A percentile compares a stretch with the other conserved stretches of the same genome.
Conservation (phyloP, 2,113 vertebrate genomes). For the Heterocephalus glaber region DNA sequence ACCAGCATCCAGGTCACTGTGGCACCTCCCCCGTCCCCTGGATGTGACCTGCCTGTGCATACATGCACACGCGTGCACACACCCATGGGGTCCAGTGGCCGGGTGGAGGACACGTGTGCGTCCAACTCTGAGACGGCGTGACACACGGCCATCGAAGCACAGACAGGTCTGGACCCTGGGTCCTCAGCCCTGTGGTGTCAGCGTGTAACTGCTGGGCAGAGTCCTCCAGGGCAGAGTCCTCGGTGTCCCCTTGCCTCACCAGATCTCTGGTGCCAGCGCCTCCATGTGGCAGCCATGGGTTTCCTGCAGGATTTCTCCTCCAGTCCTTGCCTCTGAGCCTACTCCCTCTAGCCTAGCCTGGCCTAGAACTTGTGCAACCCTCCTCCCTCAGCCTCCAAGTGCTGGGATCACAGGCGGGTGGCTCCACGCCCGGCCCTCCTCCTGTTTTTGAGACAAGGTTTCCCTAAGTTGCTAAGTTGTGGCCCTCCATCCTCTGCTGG, state of each 20-base stretch:
- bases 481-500: neutral
- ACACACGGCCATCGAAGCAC: too few relatives aligned
- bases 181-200: neutral
- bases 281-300: too few relatives aligned
- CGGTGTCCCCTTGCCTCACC: too few relatives aligned
- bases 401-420: neutral
- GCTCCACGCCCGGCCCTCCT: neutral
- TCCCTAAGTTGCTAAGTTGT: neutral
- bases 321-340: too few relatives aligned
- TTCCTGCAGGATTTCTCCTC: too few relatives aligned
- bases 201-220: neutral
- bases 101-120: neutral
- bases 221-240: too few relatives aligned
- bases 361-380: too few relatives aligned
- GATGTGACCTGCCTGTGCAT: too few relatives aligned
- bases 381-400: neutral
- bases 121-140: neutral
- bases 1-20: neutral
- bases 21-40: neutral
- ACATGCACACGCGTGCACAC: too few relatives aligned
- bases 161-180: neutral
- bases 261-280: neutral
- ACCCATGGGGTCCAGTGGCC: neutral
- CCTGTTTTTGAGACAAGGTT: neutral
- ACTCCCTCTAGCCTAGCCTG: neutral